Base-by-base conservation (phyloP, 64 coral and sea anemone genomes). In the Montipora capricornis region DNA sequence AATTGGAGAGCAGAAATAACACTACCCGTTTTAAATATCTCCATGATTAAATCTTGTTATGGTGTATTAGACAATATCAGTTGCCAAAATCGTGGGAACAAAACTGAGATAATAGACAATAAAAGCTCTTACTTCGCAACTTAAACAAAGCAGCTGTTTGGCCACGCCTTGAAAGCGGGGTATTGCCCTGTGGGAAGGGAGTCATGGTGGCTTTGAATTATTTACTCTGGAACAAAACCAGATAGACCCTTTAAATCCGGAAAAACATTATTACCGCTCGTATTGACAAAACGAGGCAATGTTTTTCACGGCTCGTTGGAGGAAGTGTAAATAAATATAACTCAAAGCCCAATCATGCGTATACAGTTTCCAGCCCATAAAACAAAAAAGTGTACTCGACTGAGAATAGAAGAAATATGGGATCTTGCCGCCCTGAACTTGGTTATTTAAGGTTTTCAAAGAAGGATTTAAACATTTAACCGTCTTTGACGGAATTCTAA, bases 221-320 rank as follows among this genome's bases (percentile, higher is more conserved):
- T 85, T 85, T 85, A 14, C 29, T 70, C 59, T 85, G 82, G 82
- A 85, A 49, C 61, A 9, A 15, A 44, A 85, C 82, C 82, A 85
- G 49, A 48, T 2, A 10, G 61, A 48, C 15, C 7, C 17, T 85
- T 49, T 12, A 24, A 10, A 67, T 49, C 82, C 82, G 82, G 82
- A 85, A 85, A 84, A 69, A 62, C 80, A 70, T 49, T 85, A 85
- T 19, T 71, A 24, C 37, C 37, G 1, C 37, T 37, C 44, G 15
- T 83, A 37, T 66, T 83, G 80, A 83, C 57, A 16, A 9, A 66
- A 83, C 17, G 59, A 67, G 61, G 55, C 62, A 85, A 46, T 85
- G 82, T 85, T 85, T 78, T 49, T 19, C 37, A 78, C 76, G 49
- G 47, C 5, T 71, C 68, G 20, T 20, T 71, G 37, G 3, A 47